Evolutionary conservation across 2,113 vertebrate genomes (phyloP).

Genomic region (Brachyhypopomus occidentalis): DNA sequence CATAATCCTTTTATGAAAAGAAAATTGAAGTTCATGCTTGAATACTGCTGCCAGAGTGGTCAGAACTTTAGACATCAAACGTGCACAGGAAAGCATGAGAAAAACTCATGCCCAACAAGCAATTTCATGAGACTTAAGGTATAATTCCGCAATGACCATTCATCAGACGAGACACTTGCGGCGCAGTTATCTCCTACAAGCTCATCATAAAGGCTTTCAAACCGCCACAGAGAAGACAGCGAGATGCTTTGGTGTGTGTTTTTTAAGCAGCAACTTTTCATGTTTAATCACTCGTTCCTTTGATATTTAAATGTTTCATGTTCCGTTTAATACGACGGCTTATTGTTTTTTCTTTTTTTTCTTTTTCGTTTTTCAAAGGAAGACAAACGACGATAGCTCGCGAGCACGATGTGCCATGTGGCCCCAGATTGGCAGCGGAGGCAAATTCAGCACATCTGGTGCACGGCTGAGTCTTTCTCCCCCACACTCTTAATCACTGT

Average conservation of each 20-base stretch:
- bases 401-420: constrained; percentile 34
- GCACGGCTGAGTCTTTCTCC: constrained; percentile 29
- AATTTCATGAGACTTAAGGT: constrained; percentile 57
- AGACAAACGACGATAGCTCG: constrained; percentile 50
- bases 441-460: constrained; percentile 32
- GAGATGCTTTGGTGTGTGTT: constrained; percentile 47
- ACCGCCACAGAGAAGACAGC: constrained; percentile 30
- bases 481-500: constrained; percentile 39
- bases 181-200: constrained; percentile 50
- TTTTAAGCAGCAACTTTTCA: constrained; percentile 59
- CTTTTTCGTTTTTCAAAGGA: constrained; percentile 39
- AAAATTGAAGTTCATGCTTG: constrained; percentile 65
- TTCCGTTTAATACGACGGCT: constrained; percentile 56
- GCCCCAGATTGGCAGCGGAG: constrained; percentile 32
- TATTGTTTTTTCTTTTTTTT: constrained; percentile 51
- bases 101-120: constrained; percentile 52
- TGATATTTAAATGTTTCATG: constrained; percentile 54
- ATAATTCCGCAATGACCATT: constrained; percentile 54
- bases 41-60: constrained; percentile 58
- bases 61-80: constrained; percentile 60
- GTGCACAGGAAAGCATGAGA: constrained; percentile 27
- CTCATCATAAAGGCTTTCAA: constrained; percentile 57
- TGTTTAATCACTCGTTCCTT: constrained; percentile 58
- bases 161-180: constrained; percentile 41
- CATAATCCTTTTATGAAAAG: constrained; percentile 63